These are phyloP conservation scores for Suricata suricatta DNA, from an alignment of 2,113 vertebrate species.

Conservation along the genomic window DNA sequence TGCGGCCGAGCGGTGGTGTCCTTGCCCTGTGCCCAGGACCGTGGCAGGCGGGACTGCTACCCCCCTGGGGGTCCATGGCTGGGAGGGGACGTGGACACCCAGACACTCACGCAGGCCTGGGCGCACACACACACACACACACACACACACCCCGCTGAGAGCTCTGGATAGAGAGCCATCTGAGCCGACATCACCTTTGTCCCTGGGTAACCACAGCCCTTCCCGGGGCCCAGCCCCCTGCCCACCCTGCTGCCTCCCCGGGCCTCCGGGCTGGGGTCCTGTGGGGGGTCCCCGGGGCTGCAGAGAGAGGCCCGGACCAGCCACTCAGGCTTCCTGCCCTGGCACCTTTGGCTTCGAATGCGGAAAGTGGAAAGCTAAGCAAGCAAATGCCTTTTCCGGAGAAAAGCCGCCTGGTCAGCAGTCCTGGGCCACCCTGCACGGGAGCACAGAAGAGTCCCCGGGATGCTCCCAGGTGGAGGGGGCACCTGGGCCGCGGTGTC, in stretches of 20 bases:
- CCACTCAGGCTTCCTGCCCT: rapidly evolving
- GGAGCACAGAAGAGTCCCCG: not conserved
- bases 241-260: not conserved
- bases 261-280: not conserved
- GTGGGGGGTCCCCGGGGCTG: rapidly evolving
- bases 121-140: not conserved
- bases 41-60: not conserved
- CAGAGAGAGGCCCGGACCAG: not conserved
- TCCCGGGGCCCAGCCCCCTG: not conserved
- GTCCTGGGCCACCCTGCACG: not conserved
- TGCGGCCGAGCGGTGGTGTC: rapidly evolving
- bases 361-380: too few relatives aligned
- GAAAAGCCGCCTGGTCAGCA: rapidly evolving
- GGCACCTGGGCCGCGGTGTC: not conserved
- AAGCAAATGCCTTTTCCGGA: not conserved
- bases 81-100: rapidly evolving
- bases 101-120: too few relatives aligned
- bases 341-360: not conserved
- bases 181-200: rapidly evolving
- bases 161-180: rapidly evolving
- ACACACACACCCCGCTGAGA: too few relatives aligned
- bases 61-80: not conserved
- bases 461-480: too few relatives aligned
- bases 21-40: too few relatives aligned
- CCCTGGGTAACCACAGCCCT: not conserved